Conservation (phyloP, 2,888 invertebrate species). For the Villa cingulata region DNA sequence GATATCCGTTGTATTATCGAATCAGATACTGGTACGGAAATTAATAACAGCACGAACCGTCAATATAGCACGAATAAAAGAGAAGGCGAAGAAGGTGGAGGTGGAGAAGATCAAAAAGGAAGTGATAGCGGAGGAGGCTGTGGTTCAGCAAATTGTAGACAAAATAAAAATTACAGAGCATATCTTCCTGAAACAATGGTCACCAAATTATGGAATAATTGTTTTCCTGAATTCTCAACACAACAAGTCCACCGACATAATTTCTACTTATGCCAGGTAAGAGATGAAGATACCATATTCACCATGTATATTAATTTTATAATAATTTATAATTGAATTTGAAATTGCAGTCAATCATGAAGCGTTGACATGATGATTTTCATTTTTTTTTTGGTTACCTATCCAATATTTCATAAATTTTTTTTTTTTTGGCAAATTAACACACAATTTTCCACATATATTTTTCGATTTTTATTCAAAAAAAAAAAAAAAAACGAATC, state of each 20-base stretch:
- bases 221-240: constrained; percentile 34
- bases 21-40: background rate
- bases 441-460: too few relatives aligned
- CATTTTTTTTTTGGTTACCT: too few relatives aligned
- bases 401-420: too few relatives aligned
- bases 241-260: constrained; percentile 35
- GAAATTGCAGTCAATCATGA: too few relatives aligned
- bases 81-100: constrained; percentile 1
- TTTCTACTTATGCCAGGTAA: constrained; percentile 35
- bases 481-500: too few relatives aligned
- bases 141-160: constrained; percentile 1
- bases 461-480: too few relatives aligned
- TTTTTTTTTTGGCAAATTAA: too few relatives aligned
- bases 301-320: too few relatives aligned
- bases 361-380: too few relatives aligned
- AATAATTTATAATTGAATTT: too few relatives aligned
- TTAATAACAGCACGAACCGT: background rate
- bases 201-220: constrained; percentile 36
- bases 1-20: background rate
- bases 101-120: background rate
- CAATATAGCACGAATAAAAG: background rate
- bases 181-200: constrained; percentile 27
- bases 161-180: background rate
- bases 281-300: too few relatives aligned
- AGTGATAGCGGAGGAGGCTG: background rate